These are phyloP conservation scores for Cyprinus carpio DNA, from an alignment of 2,113 vertebrate genomes.

Conservation along the genomic window DNA sequence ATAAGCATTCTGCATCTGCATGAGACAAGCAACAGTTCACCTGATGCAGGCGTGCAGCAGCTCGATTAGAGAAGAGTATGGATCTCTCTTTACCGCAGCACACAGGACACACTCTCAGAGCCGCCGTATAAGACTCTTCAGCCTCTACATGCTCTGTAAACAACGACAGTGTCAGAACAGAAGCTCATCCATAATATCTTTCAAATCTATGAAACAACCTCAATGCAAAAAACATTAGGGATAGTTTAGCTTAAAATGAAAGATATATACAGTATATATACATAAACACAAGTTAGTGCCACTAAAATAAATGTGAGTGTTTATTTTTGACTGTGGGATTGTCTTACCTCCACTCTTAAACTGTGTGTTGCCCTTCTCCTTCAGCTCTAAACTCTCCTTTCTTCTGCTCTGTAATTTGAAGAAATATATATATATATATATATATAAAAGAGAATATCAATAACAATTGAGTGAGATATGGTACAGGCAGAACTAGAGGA, in stretches of 20 bases:
- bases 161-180: constrained; percentile 13
- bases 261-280: background rate
- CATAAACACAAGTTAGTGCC: too few relatives aligned
- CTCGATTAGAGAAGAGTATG: constrained; percentile 86
- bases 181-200: background rate
- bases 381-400: constrained; percentile 82
- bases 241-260: background rate
- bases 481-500: background rate
- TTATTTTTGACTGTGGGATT: background rate
- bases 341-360: constrained; percentile 88
- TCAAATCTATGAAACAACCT: background rate
- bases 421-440: too few relatives aligned
- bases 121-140: constrained; percentile 79
- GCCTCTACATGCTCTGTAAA: constrained; percentile 80
- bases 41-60: constrained; percentile 84
- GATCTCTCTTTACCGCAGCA: constrained; percentile 83
- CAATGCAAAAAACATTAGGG: background rate
- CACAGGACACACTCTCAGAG: constrained; percentile 79
- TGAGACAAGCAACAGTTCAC: constrained; percentile 61
- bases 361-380: constrained; percentile 87
- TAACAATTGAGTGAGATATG: background rate
- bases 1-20: background rate
- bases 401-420: constrained; percentile 82
- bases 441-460: background rate
- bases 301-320: too few relatives aligned